Percentiles rank a stretch among this genome's conserved stretches.
Conservation (phyloP, 2,797 vertebrate species). For the Lophura swinhoii region DNA sequence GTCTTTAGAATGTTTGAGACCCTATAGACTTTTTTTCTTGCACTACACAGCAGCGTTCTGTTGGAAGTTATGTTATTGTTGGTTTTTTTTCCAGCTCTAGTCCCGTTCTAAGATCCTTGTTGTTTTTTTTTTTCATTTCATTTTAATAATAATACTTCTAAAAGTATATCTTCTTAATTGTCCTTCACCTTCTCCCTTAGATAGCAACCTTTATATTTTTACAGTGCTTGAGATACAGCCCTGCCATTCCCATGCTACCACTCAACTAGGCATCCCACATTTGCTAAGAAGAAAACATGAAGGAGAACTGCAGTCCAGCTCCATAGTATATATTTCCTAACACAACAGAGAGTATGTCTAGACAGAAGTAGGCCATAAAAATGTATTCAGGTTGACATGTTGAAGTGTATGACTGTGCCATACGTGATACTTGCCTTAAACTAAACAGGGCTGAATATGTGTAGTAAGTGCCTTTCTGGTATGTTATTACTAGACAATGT, state of each 20-base stretch:
- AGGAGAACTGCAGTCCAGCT: not conserved
- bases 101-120: not conserved
- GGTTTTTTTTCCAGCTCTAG: not conserved
- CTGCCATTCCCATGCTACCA: rapidly evolving
- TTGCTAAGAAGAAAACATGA: rapidly evolving
- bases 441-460: not conserved
- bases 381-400: not conserved
- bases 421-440: not conserved
- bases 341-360: too few species aligned
- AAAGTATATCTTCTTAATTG: too few species aligned
- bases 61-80: not conserved
- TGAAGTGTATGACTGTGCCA: not conserved
- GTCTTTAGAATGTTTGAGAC: not conserved
- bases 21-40: not conserved
- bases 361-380: not conserved
- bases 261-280: not conserved
- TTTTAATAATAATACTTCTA: not conserved
- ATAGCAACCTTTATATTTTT: not conserved
- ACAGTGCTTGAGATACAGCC: not conserved
- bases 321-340: too few species aligned
- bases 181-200: not conserved
- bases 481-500: not conserved
- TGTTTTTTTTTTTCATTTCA: not conserved
- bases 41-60: not conserved
- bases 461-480: not conserved